Base-by-base conservation (phyloP, 2,888 invertebrate genomes). In the Drosophila borborema region DNA sequence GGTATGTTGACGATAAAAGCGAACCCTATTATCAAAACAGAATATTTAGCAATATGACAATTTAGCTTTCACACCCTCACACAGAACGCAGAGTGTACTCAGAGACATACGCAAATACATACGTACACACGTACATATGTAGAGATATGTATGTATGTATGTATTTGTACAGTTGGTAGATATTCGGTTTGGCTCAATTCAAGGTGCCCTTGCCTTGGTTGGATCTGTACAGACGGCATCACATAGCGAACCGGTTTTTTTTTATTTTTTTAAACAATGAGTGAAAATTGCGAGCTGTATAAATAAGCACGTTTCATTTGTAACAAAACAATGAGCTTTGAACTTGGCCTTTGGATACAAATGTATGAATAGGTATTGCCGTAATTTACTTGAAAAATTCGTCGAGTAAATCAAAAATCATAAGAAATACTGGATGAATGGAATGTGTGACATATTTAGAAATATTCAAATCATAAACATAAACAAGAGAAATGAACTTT, bases 181-280 rank as follows among this genome's bases (percentile, higher is more conserved):
- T 64, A 71, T 71, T 78, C 59, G 34, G 56, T 48, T 74, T 71
- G 78, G 72, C 64, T 75, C 62, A 55, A 67, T 82, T 81, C 82
- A 86, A 86, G 82, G 82, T 83, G 82, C 83, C 82, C 86, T 83
- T 86, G 83, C 59, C 64, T 5, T 18, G 66, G 61, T 63, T 71
- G 67, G 53, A 34, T 48, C 23, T 58, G 38, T 38, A 36, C 43
- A 23, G 16, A 40, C 60, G 56, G 36, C 23, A n/a, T 18, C 49
- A 51, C 49, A 46, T 34, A 61, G 48, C 61, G 65, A 83, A 81
- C 82, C 77, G 79, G 82, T 28, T 28, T 28, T 28, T 28, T 5
- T 5, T 28, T 28, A 6, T 5, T 5, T 83, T 86, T 72, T 59
- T 58, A 81, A 85, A 79, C 72, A 79, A 64, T 60, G n/a, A 71